A percentile compares a stretch with the other conserved stretches of the same genome.
Conservation (phyloP, 2,797 vertebrate species). For the Girardinus metallicus region DNA sequence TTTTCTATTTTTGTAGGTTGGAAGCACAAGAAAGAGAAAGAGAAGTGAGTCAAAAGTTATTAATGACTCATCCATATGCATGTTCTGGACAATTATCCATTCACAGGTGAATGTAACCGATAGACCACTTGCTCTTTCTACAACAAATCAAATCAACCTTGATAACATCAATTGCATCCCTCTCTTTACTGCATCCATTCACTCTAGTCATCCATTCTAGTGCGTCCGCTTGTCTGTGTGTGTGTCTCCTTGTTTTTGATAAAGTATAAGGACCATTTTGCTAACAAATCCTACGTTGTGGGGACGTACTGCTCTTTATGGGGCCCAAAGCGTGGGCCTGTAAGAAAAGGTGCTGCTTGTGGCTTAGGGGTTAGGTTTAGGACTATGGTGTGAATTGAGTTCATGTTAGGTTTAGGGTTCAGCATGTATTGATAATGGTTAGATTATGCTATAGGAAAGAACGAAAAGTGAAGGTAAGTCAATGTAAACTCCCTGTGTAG, state of each 20-base stretch:
- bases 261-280: not conserved
- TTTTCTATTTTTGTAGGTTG: constrained; percentile 13
- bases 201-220: constrained; percentile 68
- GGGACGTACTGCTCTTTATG: not conserved
- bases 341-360: too few relatives aligned
- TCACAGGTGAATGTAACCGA: constrained; percentile 98
- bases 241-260: constrained; percentile 55
- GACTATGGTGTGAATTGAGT: too few relatives aligned
- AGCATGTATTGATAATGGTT: too few relatives aligned
- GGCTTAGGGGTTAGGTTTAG: too few relatives aligned
- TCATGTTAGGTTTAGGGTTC: too few relatives aligned
- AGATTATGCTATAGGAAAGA: too few relatives aligned
- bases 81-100: constrained; percentile 93
- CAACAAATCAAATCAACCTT: constrained; percentile 89
- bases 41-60: constrained; percentile 89
- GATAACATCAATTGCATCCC: constrained; percentile 91
- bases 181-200: constrained; percentile 72
- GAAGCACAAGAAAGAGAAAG: constrained; percentile 8
- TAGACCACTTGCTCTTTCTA: constrained; percentile 81
- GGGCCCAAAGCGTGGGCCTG: not conserved
- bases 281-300: not conserved
- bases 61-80: constrained; percentile 94
- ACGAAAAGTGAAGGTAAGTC: not conserved
- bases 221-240: constrained; percentile 55
- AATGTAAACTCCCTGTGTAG: not conserved